A percentile compares a stretch with the other conserved stretches of the same genome.
phyloP scores from a whole-genome alignment of 1,140 invertebrate species.

The Hirudo medicinalis region DNA sequence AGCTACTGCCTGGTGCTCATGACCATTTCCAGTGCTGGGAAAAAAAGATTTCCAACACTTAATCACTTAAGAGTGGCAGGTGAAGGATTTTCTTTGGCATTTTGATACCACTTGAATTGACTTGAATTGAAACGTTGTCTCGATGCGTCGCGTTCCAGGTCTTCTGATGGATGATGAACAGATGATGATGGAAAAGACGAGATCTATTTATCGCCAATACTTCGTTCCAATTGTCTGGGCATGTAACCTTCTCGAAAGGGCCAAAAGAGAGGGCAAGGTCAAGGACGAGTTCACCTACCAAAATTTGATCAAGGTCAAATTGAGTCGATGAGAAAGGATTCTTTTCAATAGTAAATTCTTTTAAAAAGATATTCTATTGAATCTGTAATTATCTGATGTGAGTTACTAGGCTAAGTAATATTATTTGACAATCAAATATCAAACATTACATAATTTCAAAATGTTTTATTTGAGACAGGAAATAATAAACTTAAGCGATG shows the following conservation, averaged over 20 bases:
- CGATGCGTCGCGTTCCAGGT: slow-evolving; percentile 41
- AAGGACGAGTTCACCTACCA: slow-evolving; percentile 81
- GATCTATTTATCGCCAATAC: slow-evolving; percentile 70
- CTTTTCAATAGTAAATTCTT: no score
- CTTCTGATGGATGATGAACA: slow-evolving; percentile 67
- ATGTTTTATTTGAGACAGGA: slow-evolving; percentile 27
- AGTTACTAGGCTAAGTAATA: not conserved
- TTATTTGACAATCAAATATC: no score
- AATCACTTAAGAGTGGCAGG: slow-evolving; percentile 72
- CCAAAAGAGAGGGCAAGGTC: slow-evolving; percentile 74
- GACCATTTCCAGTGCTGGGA: slow-evolving; percentile 71
- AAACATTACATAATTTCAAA: no score
- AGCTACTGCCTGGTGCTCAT: slow-evolving; percentile 54
- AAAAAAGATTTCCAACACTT: slow-evolving; percentile 79
- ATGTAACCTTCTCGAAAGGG: slow-evolving; percentile 65
- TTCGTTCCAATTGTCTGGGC: slow-evolving; percentile 91
- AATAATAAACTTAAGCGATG: slow-evolving; percentile 68
- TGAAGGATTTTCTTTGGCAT: slow-evolving; percentile 24
- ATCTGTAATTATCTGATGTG: no score
- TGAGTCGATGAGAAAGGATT: no score
- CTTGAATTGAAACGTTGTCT: not conserved
- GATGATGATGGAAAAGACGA: slow-evolving; percentile 55
- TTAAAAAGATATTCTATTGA: no score
- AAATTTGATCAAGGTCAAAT: slow-evolving; percentile 70
- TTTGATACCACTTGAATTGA: not conserved